Conservation (phyloP, 1,140 invertebrate species). For the Trichonephila clavata region DNA sequence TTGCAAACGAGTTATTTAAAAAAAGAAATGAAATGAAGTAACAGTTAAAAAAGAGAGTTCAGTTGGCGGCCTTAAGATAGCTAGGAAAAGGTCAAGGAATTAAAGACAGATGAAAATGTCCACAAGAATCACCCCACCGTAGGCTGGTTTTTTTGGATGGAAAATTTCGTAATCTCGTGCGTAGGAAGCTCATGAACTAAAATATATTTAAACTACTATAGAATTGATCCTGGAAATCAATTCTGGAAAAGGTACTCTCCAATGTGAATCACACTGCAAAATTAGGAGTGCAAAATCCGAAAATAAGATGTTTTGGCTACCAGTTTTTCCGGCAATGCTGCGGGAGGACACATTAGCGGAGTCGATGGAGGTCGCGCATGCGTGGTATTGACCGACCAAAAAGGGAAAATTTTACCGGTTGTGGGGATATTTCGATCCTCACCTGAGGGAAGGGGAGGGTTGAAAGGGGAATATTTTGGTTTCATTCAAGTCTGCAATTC, state of each 20-base stretch:
- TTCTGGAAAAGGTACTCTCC: not conserved
- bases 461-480: not conserved
- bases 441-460: not conserved
- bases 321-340: conserved; percentile 68
- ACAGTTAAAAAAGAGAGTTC: not conserved
- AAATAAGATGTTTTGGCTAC: conserved; percentile 1
- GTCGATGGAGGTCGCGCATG: conserved; percentile 75
- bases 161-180: conserved; percentile 78
- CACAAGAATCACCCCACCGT: conserved; percentile 78
- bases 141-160: conserved; percentile 78
- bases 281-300: not conserved
- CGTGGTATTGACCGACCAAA: not conserved
- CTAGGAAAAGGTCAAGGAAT: conserved; percentile 47
- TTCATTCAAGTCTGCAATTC: not conserved
- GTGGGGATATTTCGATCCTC: conserved; percentile 54
- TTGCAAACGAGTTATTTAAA: not conserved
- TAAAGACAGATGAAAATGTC: not conserved
- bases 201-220: not conserved
- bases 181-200: conserved; percentile 74
- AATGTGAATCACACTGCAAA: not conserved
- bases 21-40: not conserved
- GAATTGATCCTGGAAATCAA: not conserved
- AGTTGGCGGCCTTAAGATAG: not conserved
- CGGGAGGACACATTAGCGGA: conserved; percentile 25
- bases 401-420: conserved; percentile 49